phyloP scores from a whole-genome alignment of 2,797 vertebrate species.

The Acridotheres tristis region DNA sequence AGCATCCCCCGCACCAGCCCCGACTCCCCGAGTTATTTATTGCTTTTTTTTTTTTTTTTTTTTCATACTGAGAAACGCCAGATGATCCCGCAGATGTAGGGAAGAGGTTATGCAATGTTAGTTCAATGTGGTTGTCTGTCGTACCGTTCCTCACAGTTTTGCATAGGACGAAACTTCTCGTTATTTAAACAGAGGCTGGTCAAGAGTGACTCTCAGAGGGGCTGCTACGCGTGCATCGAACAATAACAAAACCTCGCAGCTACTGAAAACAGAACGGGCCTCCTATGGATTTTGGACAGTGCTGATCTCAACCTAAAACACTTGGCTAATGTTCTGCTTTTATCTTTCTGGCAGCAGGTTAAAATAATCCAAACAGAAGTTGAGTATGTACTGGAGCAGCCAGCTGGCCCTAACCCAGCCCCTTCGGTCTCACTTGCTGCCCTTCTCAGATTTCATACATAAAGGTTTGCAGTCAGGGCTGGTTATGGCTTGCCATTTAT shows the following conservation, averaged over 20 bases:
- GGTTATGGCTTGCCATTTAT: neutral
- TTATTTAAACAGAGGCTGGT: neutral
- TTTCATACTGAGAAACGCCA: neutral
- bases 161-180: neutral
- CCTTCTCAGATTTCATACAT: conserved; percentile 11
- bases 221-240: neutral
- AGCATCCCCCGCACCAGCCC: neutral
- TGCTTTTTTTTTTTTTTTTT: neutral
- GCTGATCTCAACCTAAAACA: neutral
- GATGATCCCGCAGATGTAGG: neutral
- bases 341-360: conserved; percentile 48
- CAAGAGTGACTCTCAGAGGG: neutral
- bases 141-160: neutral
- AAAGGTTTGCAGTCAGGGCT: neutral
- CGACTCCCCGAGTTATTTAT: neutral
- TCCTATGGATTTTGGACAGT: conserved; percentile 26
- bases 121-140: neutral
- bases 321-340: neutral
- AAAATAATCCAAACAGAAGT: conserved; percentile 30
- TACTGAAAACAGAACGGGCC: neutral
- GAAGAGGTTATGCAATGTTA: neutral
- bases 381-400: neutral
- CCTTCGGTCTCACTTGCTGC: neutral
- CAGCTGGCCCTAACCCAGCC: conserved; percentile 33
- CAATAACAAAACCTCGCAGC: neutral